Percentiles rank a stretch among this genome's conserved stretches.
Conservation (phyloP, 2,888 invertebrate species). For the Thyatira batis region DNA sequence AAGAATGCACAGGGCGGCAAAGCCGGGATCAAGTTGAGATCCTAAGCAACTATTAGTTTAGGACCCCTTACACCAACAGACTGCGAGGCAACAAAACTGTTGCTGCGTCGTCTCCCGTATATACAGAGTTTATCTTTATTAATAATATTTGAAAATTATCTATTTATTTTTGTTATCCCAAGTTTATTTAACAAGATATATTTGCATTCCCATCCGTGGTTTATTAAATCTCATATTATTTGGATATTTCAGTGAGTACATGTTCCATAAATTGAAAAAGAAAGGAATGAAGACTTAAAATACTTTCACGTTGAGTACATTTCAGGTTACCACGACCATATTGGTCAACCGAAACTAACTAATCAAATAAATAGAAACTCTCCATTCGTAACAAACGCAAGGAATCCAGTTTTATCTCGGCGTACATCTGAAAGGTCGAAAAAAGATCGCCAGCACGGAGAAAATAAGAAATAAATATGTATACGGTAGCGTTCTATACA, state of each 20-base stretch:
- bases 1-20: neutral
- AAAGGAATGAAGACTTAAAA: too few species aligned
- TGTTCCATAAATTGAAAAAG: too few species aligned
- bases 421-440: neutral
- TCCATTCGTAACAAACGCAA: neutral
- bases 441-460: neutral
- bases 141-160: conserved; percentile 1
- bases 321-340: neutral
- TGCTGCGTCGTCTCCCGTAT: neutral
- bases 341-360: neutral
- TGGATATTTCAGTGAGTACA: too few species aligned
- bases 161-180: neutral
- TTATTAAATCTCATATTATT: too few species aligned
- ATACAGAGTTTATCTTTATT: neutral
- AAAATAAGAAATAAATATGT: conserved; percentile 10
- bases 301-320: too few species aligned
- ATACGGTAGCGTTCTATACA: conserved; percentile 5
- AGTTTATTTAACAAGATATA: neutral
- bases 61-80: conserved; percentile 13
- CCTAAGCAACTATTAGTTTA: conserved; percentile 4
- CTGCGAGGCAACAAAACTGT: conserved; percentile 1
- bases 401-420: neutral
- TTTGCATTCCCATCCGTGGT: neutral
- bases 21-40: conserved; percentile 2
- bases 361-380: neutral